These are phyloP conservation scores for Apeira syringaria DNA, from an alignment of 2,888 invertebrate genomes.

Conservation along the genomic window DNA sequence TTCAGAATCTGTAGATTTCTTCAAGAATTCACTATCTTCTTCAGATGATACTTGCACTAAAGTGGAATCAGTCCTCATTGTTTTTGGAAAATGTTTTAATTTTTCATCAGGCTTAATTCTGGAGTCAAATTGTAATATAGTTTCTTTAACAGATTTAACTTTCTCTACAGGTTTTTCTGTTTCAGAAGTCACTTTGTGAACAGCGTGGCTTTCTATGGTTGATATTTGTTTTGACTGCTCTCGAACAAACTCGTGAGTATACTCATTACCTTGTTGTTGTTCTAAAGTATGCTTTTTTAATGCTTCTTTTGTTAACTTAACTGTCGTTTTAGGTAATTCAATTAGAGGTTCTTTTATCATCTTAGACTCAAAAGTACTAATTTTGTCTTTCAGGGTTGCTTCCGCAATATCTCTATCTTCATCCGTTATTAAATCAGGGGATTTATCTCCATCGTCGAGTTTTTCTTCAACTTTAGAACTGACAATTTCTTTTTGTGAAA, in stretches of 20 bases:
- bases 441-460: slow-evolving; percentile 71
- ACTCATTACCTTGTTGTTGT: slow-evolving; percentile 76
- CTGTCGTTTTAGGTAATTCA: slow-evolving; percentile 66
- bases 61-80: slow-evolving; percentile 78
- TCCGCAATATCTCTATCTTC: slow-evolving; percentile 78
- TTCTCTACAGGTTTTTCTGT: slow-evolving; percentile 56
- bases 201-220: slow-evolving; percentile 51
- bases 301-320: slow-evolving; percentile 79
- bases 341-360: slow-evolving; percentile 67
- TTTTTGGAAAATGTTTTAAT: slow-evolving; percentile 60
- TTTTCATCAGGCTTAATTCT: slow-evolving; percentile 68
- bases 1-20: slow-evolving; percentile 80
- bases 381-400: slow-evolving; percentile 69
- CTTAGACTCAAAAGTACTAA: slow-evolving; percentile 76
- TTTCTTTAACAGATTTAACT: slow-evolving; percentile 75
- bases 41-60: slow-evolving; percentile 80
- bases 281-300: slow-evolving; percentile 76
- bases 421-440: slow-evolving; percentile 68
- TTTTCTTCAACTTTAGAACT: slow-evolving; percentile 83
- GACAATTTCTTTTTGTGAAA: slow-evolving; percentile 74
- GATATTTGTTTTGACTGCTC: slow-evolving; percentile 76
- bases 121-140: slow-evolving; percentile 73
- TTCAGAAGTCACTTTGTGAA: slow-evolving; percentile 55
- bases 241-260: slow-evolving; percentile 78
- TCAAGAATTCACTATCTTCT: slow-evolving; percentile 78